Evolutionary conservation across 2,888 invertebrate species (phyloP).

Genomic region (Resseliella maxima): DNA sequence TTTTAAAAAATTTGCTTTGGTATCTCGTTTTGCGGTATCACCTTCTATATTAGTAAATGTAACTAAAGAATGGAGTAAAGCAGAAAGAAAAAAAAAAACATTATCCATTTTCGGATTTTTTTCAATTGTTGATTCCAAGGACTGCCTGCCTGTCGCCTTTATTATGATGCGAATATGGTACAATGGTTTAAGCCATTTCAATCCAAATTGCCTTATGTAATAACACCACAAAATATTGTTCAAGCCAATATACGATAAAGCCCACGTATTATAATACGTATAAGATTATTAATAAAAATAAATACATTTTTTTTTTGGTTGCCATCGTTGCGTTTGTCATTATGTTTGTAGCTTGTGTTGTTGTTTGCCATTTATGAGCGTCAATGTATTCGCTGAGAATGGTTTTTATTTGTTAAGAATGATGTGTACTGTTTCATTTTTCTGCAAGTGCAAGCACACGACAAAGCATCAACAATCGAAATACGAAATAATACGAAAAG

Average conservation of each 20-base stretch:
- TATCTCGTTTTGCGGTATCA: background rate
- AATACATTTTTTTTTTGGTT: conserved; percentile 23
- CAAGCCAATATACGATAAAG: conserved; percentile 3
- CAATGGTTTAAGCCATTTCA: conserved; percentile 15
- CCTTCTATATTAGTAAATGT: background rate
- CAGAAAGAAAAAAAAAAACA: background rate
- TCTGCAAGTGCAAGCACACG: background rate
- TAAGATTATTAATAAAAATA: conserved; percentile 45
- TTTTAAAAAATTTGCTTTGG: too few species aligned
- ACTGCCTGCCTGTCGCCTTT: too few species aligned
- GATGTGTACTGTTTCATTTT: background rate
- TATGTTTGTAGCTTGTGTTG: background rate
- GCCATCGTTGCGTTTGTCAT: background rate
- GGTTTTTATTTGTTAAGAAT: background rate
- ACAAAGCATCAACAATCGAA: background rate
- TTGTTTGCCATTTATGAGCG: background rate
- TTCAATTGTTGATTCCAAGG: conserved; percentile 41
- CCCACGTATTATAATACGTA: background rate
- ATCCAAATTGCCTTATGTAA: background rate
- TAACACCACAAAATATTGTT: background rate
- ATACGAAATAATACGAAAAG: background rate
- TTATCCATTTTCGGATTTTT: conserved; percentile 11
- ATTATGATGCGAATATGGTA: conserved; percentile 46
- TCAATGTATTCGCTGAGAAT: background rate
- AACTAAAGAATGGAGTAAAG: too few species aligned